Conservation (phyloP, 2,888 invertebrate genomes). For the Microlaimidae sp. region DNA sequence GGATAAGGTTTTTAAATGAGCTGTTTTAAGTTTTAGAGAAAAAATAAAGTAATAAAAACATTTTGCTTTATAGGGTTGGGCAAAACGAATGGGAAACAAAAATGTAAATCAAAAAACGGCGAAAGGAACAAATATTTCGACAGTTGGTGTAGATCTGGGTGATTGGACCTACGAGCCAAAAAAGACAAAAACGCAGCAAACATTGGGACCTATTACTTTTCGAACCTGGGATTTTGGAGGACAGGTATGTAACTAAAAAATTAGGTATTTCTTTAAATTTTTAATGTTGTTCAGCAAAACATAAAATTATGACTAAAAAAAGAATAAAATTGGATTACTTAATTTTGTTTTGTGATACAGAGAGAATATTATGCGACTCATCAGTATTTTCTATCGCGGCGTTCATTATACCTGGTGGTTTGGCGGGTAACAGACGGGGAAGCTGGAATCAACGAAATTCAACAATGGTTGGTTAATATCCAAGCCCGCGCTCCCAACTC, state of each 20-base stretch:
- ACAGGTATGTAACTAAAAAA: slow-evolving; percentile 44
- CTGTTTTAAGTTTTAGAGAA: neutral
- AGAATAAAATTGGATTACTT: slow-evolving; percentile 2
- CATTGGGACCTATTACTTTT: slow-evolving; percentile 59
- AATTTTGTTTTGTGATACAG: slow-evolving; percentile 25
- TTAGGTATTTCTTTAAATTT: neutral
- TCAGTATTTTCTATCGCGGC: slow-evolving; percentile 87
- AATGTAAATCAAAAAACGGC: slow-evolving; percentile 56
- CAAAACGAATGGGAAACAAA: slow-evolving; percentile 80
- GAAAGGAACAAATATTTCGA: slow-evolving; percentile 67
- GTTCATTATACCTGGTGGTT: slow-evolving; percentile 80
- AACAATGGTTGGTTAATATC: slow-evolving; percentile 88
- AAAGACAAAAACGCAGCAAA: slow-evolving; percentile 34
- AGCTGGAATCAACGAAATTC: slow-evolving; percentile 67
- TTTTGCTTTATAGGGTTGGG: slow-evolving; percentile 56
- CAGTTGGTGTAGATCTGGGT: slow-evolving; percentile 91
- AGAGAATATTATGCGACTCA: slow-evolving; percentile 93
- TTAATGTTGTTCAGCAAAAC: slow-evolving; percentile 11
- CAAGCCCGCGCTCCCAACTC: slow-evolving; percentile 85
- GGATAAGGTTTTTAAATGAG: neutral
- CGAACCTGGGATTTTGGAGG: slow-evolving; percentile 98
- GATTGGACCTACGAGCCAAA: slow-evolving; percentile 66
- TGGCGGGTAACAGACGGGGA: slow-evolving; percentile 86
- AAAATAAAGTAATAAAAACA: neutral
- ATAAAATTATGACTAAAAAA: slow-evolving; percentile 10